Base-by-base conservation (phyloP, 1,140 invertebrate genomes). In the Stegodyphus mimosarum region DNA sequence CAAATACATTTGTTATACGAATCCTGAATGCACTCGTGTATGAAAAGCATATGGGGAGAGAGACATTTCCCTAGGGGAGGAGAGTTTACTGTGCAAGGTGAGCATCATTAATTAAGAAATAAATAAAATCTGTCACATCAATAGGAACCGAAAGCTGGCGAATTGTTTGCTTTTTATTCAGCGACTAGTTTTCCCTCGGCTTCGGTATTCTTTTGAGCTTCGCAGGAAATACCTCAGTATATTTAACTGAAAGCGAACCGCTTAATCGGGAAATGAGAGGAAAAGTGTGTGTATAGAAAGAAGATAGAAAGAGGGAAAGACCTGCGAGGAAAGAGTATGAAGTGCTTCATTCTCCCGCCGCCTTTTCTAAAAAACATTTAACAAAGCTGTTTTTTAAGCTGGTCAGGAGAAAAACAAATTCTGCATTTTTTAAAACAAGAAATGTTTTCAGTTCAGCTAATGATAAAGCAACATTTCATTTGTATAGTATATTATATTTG, bases 91-190 rank as follows among this genome's bases (percentile, higher is more conserved):
- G 51, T 83, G 70, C 13, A 63, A 73, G 79, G 79, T 71, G 71
- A 83, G 55, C 71, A 83, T 83, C 70, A 83, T 83, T 83, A 83
- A 73, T 81, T 81, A 81, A 72, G 78, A 72, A 81, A 81, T 83
- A 83, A 73, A 83, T 83, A 83, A 83, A 83, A 73, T 66, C 70
- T 83, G 79, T 73, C 79, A 83, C 79, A 73, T 74, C 71, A 83
- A 83, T 83, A 74, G 79, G 64, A 51, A 64, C 71, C 79, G 71
- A 73, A 49, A 48, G 77, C 33, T 33, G 33, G 33, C 9, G 53
- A 67, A 78, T 67, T 33, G 17, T 78, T 78, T 69, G 76, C 50
- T 78, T 78, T 78, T 69, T 51, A n/a, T 78, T 52, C 33, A 33
- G 33, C 33, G 33, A 33, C 33, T 33, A 33, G 1, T 48, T 60